These are phyloP conservation scores for Symphodus melops DNA, from an alignment of 2,113 vertebrate genomes.

Conservation along the genomic window DNA sequence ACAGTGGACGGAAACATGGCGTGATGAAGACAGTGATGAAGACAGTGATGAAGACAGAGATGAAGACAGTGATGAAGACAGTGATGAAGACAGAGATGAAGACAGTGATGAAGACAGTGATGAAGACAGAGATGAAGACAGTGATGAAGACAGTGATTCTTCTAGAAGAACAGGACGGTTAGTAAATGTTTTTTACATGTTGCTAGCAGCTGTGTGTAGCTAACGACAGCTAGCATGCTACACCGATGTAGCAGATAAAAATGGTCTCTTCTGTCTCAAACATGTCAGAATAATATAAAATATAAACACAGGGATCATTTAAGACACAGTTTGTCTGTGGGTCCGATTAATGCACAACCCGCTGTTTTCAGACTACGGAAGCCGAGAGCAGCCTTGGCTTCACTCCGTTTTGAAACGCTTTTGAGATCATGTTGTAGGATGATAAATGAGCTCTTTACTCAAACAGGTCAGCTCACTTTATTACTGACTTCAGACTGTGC, in stretches of 20 bases:
- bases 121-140: too few relatives aligned
- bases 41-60: too few relatives aligned
- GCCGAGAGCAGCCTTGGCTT: neutral
- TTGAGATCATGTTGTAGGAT: too few relatives aligned
- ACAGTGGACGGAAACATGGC: too few relatives aligned
- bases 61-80: too few relatives aligned
- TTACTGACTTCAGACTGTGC: too few relatives aligned
- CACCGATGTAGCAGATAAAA: neutral
- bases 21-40: too few relatives aligned
- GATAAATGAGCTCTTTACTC: too few relatives aligned
- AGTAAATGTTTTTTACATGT: conserved; percentile 18
- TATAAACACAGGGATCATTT: neutral
- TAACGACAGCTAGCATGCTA: conserved; percentile 36
- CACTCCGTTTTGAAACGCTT: neutral
- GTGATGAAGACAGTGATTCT: too few relatives aligned
- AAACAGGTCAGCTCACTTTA: too few relatives aligned
- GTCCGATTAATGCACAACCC: neutral
- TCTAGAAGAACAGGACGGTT: conserved; percentile 37
- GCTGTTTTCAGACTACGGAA: neutral
- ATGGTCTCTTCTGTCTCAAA: neutral
- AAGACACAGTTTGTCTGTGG: neutral
- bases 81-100: too few relatives aligned
- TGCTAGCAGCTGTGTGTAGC: conserved; percentile 3
- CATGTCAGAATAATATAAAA: neutral
- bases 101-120: too few relatives aligned